phyloP scores from a whole-genome alignment of 2,888 invertebrate species.

The Serripes groenlandicus region DNA sequence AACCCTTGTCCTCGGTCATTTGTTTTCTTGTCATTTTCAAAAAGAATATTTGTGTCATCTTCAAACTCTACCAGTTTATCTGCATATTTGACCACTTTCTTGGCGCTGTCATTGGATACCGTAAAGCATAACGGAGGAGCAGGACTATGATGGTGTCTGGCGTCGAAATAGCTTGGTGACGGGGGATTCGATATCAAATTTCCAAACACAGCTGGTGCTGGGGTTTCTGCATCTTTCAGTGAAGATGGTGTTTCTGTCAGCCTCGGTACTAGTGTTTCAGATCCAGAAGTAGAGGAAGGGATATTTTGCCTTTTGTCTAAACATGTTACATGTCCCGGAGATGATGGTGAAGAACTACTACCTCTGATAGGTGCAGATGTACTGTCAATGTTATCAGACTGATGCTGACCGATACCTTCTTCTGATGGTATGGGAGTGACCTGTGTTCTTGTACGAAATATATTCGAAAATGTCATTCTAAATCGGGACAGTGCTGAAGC shows the following conservation, averaged over 20 bases:
- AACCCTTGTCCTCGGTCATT: neutral
- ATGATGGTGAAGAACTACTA: neutral
- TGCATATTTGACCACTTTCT: neutral
- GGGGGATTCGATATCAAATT: conserved; percentile 2
- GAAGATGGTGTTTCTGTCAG: neutral
- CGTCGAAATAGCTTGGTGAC: conserved; percentile 27
- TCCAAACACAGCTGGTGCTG: conserved; percentile 29
- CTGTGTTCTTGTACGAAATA: conserved; percentile 39
- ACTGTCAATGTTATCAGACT: neutral
- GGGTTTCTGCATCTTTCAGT: conserved; percentile 14
- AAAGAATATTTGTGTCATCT: neutral
- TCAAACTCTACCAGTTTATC: neutral
- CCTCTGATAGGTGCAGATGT: neutral
- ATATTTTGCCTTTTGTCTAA: neutral
- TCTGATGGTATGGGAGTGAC: conserved; percentile 35
- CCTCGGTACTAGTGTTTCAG: neutral
- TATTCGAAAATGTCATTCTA: conserved; percentile 30
- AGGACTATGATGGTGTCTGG: conserved; percentile 50
- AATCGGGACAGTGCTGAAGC: conserved; percentile 39
- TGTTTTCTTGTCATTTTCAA: too few relatives aligned
- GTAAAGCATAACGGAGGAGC: conserved; percentile 36
- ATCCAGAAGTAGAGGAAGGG: neutral
- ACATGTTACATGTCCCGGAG: neutral
- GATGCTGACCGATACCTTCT: neutral
- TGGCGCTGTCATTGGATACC: neutral